phyloP scores from a whole-genome alignment of 1,140 invertebrate genomes.

The Achroia grisella region DNA sequence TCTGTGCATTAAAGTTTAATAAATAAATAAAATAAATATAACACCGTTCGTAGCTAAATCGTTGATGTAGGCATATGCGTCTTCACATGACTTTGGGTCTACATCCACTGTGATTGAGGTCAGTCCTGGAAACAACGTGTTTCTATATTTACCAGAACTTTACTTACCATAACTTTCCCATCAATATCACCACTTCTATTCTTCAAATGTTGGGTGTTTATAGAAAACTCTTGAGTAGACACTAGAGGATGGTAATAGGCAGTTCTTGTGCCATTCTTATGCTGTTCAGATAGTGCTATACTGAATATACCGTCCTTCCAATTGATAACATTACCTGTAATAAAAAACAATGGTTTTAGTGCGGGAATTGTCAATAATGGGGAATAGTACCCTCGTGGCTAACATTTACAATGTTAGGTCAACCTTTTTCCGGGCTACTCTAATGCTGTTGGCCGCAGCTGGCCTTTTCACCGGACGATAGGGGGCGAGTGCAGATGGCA shows the following conservation, averaged over 20 bases:
- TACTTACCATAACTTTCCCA: conserved; percentile 48
- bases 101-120: conserved; percentile 81
- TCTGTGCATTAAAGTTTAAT: too few species aligned
- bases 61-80: conserved; percentile 82
- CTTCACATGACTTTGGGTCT: conserved; percentile 72
- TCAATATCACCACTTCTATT: conserved; percentile 58
- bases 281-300: conserved; percentile 75
- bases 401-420: too few species aligned
- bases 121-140: conserved; percentile 57
- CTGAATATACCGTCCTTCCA: conserved; percentile 85
- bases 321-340: conserved; percentile 75
- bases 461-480: too few species aligned
- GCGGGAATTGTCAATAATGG: too few species aligned
- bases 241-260: conserved; percentile 83
- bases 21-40: too few species aligned
- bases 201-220: conserved; percentile 77
- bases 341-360: too few species aligned
- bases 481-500: too few species aligned
- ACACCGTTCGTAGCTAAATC: conserved; percentile 80
- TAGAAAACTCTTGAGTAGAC: conserved; percentile 77
- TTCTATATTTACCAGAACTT: background rate
- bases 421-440: too few species aligned
- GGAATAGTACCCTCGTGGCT: too few species aligned
- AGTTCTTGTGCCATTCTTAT: conserved; percentile 69
- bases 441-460: too few species aligned